A percentile compares a stretch with the other conserved stretches of the same genome.
Conservation (phyloP, 2,797 vertebrate genomes). For the Helicolenus hilgendorfi region DNA sequence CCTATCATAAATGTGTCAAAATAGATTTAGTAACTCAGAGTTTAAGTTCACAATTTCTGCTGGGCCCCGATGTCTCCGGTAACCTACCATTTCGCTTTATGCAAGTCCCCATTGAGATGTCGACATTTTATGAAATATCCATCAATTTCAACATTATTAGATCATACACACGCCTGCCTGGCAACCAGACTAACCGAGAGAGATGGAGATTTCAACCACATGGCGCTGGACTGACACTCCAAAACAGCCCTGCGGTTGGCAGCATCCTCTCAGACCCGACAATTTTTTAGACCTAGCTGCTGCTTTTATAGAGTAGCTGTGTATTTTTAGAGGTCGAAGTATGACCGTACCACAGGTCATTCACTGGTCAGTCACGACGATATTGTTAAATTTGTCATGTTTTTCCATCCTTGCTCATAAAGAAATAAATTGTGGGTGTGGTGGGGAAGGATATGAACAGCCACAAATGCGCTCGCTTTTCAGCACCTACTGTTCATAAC, state of each 20-base stretch:
- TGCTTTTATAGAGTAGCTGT: constrained; percentile 31
- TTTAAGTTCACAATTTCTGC: constrained; percentile 52
- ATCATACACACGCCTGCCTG: constrained; percentile 53
- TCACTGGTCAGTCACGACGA: constrained; percentile 19
- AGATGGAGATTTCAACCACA: constrained; percentile 75
- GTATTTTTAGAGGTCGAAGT: constrained; percentile 49
- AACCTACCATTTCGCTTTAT: constrained; percentile 68
- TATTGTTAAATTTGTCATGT: not conserved
- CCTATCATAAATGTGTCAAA: constrained; percentile 73
- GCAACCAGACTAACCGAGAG: constrained; percentile 59
- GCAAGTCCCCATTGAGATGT: constrained; percentile 58
- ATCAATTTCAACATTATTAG: constrained; percentile 76
- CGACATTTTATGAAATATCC: constrained; percentile 66
- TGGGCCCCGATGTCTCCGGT: constrained; percentile 28
- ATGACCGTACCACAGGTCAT: constrained; percentile 30
- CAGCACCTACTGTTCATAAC: not conserved
- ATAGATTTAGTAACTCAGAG: constrained; percentile 52
- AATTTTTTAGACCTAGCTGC: constrained; percentile 37
- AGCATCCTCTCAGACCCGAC: constrained; percentile 64
- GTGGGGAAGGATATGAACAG: not conserved
- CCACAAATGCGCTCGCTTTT: not conserved
- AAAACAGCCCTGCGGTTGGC: constrained; percentile 67
- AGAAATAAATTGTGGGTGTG: not conserved
- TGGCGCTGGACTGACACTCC: constrained; percentile 59
- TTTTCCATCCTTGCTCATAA: constrained; percentile 15